Evolutionary conservation across 30 jellyfish, hydroid and myxozoan genomes (phyloP).

Genomic region (Pseudorhiza aurosa): DNA sequence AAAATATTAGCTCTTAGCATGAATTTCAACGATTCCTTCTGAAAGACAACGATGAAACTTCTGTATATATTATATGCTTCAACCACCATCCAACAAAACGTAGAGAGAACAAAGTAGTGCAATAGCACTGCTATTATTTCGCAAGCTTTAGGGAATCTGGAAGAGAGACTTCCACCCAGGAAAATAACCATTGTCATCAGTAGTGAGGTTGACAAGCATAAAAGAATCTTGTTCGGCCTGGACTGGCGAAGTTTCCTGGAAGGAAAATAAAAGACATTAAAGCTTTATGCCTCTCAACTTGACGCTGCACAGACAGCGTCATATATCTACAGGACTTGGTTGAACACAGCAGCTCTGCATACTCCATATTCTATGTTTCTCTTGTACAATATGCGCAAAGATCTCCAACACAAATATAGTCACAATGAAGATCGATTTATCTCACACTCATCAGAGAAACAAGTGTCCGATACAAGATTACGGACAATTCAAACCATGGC

Average conservation of each 20-base stretch:
- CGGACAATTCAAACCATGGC: no score
- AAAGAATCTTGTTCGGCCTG: background rate
- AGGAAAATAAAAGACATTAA: background rate
- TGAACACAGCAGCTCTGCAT: no score
- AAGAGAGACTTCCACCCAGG: slow-evolving; percentile 18
- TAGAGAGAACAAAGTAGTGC: slow-evolving; percentile 29
- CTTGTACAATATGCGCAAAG: no score
- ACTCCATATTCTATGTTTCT: no score
- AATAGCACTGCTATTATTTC: slow-evolving; percentile 9
- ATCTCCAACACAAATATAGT: no score
- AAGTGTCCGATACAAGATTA: no score
- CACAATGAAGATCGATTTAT: no score
- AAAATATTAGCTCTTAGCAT: slow-evolving; percentile 16
- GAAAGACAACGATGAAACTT: slow-evolving; percentile 16
- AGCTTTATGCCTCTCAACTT: background rate
- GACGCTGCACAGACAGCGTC: no score
- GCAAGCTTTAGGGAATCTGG: background rate
- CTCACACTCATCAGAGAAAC: no score
- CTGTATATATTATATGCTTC: slow-evolving; percentile 38
- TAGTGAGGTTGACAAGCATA: slow-evolving; percentile 13
- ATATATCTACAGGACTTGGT: no score
- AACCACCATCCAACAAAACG: slow-evolving; percentile 52
- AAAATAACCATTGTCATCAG: slow-evolving; percentile 43
- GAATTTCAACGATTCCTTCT: background rate
- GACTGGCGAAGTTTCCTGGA: slow-evolving; percentile 23